Conservation (phyloP, 2,888 invertebrate genomes). For the Monopis laevigella region DNA sequence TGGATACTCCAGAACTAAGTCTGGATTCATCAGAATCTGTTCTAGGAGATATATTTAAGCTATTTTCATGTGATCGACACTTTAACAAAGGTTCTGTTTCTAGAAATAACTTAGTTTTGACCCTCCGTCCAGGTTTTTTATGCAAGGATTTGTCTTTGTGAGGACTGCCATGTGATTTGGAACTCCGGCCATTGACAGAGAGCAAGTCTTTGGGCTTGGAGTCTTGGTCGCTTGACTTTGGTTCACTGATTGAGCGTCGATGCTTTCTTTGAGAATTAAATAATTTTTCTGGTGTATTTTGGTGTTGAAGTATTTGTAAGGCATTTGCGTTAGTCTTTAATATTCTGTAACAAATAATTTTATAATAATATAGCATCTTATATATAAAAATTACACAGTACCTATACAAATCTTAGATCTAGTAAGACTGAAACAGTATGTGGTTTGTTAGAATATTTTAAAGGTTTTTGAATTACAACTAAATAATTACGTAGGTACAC, state of each 20-base stretch:
- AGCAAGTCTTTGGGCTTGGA: constrained; percentile 32
- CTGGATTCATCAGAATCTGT: constrained; percentile 39
- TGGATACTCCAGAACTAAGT: constrained; percentile 35
- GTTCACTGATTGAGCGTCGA: constrained; percentile 46
- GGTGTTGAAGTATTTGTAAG: constrained; percentile 39
- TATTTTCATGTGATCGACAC: constrained; percentile 25
- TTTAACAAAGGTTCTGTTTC: constrained; percentile 25
- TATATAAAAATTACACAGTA: constrained; percentile 5
- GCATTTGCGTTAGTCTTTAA: constrained; percentile 47
- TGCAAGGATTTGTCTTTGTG: constrained; percentile 34
- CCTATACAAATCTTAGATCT: not conserved
- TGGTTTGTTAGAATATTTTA: too few relatives aligned
- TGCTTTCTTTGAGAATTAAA: constrained; percentile 37
- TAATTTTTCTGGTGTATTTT: constrained; percentile 47
- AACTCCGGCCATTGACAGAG: constrained; percentile 31
- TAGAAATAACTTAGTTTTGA: constrained; percentile 50
- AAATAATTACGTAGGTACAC: not conserved
- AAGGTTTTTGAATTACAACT: too few relatives aligned
- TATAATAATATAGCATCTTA: not conserved
- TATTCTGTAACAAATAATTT: constrained; percentile 33
- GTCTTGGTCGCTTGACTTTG: constrained; percentile 34
- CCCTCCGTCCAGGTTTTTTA: constrained; percentile 32
- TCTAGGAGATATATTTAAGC: constrained; percentile 27
- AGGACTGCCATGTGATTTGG: constrained; percentile 38
- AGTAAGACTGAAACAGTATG: too few relatives aligned